phyloP scores from a whole-genome alignment of 2,888 invertebrate species.

The Sarcophaga variegata region DNA sequence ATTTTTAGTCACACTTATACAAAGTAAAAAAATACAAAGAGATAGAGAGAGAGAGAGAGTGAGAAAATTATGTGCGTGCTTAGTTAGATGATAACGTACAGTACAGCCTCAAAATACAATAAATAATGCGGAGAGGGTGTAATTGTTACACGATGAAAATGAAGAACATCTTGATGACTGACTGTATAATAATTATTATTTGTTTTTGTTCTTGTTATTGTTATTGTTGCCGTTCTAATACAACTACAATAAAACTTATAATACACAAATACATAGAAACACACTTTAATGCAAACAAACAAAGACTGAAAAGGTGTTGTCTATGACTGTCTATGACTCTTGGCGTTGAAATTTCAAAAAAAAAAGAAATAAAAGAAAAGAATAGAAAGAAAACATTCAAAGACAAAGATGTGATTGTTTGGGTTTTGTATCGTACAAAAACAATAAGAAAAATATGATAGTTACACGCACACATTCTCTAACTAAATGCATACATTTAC shows the following conservation, averaged over 20 bases:
- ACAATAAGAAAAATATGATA: slow-evolving; percentile 19
- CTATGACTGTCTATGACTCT: slow-evolving; percentile 26
- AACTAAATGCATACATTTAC: too few relatives aligned
- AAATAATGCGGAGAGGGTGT: background rate
- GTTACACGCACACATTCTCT: background rate
- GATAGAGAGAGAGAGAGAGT: background rate
- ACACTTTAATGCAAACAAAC: background rate
- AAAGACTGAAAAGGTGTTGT: slow-evolving; percentile 52
- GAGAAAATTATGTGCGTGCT: background rate
- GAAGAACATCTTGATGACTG: slow-evolving; percentile 50
- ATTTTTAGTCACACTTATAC: background rate
- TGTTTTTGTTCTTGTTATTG: background rate
- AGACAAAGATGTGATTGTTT: slow-evolving; percentile 49
- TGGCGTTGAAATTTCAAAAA: slow-evolving; percentile 6
- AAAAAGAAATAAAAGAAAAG: background rate
- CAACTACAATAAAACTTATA: slow-evolving; percentile 32
- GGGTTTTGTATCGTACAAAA: slow-evolving; percentile 21
- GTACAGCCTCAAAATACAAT: background rate
- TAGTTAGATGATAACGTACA: background rate
- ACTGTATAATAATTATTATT: slow-evolving; percentile 57
- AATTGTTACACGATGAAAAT: slow-evolving; percentile 4
- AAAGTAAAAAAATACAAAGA: background rate
- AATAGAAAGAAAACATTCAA: slow-evolving; percentile 22
- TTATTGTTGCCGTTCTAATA: slow-evolving; percentile 23
- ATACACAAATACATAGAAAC: background rate